phyloP scores from a whole-genome alignment of 64 coral and sea anemone species.

The Pocillopora damicornis region DNA sequence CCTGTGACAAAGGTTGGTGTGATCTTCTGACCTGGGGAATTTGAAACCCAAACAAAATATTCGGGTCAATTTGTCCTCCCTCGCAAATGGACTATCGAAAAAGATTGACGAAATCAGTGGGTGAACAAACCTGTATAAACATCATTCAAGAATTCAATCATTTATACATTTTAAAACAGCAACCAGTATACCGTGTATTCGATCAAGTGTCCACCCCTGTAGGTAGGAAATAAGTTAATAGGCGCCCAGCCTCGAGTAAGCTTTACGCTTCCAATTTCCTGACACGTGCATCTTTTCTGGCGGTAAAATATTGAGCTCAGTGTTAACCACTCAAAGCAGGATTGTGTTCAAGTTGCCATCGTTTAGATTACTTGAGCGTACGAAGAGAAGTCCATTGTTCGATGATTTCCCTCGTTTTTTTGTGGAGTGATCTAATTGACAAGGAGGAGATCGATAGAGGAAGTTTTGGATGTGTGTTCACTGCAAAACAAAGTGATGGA shows the following conservation, averaged over 20 bases:
- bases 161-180: too few species aligned
- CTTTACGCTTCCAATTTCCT: background rate
- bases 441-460: constrained; percentile 17
- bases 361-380: background rate
- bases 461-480: constrained; percentile 21
- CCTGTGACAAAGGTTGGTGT: too few species aligned
- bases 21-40: too few species aligned
- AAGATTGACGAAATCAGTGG: too few species aligned
- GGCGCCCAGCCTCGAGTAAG: background rate
- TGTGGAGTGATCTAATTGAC: background rate
- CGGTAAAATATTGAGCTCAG: background rate
- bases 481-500: constrained; percentile 7
- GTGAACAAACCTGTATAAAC: too few species aligned
- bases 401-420: constrained; percentile 1
- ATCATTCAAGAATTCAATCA: too few species aligned
- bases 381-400: background rate
- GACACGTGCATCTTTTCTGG: background rate
- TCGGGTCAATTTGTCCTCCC: too few species aligned
- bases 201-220: too few species aligned
- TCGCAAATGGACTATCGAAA: too few species aligned
- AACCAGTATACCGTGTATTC: too few species aligned
- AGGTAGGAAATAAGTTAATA: too few species aligned
- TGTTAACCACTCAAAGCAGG: background rate
- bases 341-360: constrained; percentile 4
- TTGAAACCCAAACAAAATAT: too few species aligned